Evolutionary conservation across 2,113 vertebrate species (phyloP), one percentile per base, ranked within the genome.

Genomic region (Ictalurus punctatus): DNA sequence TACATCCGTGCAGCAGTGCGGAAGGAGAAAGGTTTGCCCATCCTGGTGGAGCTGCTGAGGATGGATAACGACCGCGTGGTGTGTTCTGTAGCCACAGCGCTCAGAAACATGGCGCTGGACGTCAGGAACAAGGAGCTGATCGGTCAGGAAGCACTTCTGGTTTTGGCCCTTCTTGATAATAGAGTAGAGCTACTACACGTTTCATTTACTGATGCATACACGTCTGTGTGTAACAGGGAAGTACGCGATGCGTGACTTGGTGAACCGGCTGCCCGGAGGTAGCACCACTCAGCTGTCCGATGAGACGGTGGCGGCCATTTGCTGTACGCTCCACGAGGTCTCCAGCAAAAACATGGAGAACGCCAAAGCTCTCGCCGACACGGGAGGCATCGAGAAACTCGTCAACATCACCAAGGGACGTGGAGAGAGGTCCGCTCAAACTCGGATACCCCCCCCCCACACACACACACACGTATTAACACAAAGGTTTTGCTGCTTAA

Each of bases 281-380:
- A 95, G 92, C 1, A 97, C 97, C 14, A 97, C 94, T 86, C 93
- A 97, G 83, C 93, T 99, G 90, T 98, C 98, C 0, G 98, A 99
- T 5, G 98, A 99, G 93, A 99, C 98, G 0, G 96, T 98, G 89
- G 98, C 98, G 0, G 97, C 98, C 0, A 98, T 99, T 95, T 99
- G 98, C 95, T 99, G 98, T 74, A 98, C 98, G 8, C 92, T 99
- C 93, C 97, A 99, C 0, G 98, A 99, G 95, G 98, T 99, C 95
- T 98, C 97, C 63, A 99, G 98, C 93, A 99, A 98, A 89, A 99
- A 99, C 95, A 99, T 99, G 98, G 98, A 99, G 92, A 99, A 99
- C 0, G 98, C 98, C 90, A 99, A 99, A 90, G 98, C 98, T n/a
- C 93, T 99, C 80, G 98, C 98, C 0, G 98, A 99, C 90, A 98